These are phyloP conservation scores for Epiperipatus broadwayi DNA, from an alignment of 2,888 invertebrate species.

Conservation along the genomic window DNA sequence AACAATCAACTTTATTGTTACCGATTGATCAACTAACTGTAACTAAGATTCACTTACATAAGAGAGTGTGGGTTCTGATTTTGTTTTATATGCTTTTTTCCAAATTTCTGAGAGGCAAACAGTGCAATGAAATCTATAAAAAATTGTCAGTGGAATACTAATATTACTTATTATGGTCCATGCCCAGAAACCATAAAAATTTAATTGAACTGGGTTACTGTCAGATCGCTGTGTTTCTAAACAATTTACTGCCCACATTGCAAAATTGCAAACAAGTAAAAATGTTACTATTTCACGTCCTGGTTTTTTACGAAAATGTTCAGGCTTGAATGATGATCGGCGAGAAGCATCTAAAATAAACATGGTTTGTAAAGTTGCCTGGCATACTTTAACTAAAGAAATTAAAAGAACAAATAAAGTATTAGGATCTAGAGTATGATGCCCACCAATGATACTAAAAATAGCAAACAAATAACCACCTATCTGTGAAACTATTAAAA, in stretches of 20 bases:
- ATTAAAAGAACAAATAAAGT: constrained; percentile 19
- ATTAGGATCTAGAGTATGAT: constrained; percentile 19
- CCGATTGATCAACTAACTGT: no score
- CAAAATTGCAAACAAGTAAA: constrained; percentile 26
- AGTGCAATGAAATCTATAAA: constrained; percentile 56
- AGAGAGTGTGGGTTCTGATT: no score
- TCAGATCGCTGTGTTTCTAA: constrained; percentile 22
- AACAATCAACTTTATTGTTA: no score
- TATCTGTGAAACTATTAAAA: constrained; percentile 25
- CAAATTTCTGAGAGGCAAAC: constrained; percentile 58
- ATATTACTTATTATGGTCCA: constrained; percentile 55
- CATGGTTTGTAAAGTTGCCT: constrained; percentile 23
- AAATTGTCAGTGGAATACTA: constrained; percentile 51
- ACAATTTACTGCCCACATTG: constrained; percentile 22
- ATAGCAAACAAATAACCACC: constrained; percentile 25
- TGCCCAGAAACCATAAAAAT: constrained; percentile 17
- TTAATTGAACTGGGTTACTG: constrained; percentile 23
- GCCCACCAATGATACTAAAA: constrained; percentile 24
- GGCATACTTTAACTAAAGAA: constrained; percentile 16
- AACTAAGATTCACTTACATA: no score
- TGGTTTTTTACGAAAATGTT: constrained; percentile 23
- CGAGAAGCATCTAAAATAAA: constrained; percentile 22
- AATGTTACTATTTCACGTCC: constrained; percentile 28
- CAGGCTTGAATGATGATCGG: constrained; percentile 20
- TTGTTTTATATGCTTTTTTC: constrained; percentile 49